Conservation (phyloP, 2,888 invertebrate species). For the Mimumesa dahlbomi region DNA sequence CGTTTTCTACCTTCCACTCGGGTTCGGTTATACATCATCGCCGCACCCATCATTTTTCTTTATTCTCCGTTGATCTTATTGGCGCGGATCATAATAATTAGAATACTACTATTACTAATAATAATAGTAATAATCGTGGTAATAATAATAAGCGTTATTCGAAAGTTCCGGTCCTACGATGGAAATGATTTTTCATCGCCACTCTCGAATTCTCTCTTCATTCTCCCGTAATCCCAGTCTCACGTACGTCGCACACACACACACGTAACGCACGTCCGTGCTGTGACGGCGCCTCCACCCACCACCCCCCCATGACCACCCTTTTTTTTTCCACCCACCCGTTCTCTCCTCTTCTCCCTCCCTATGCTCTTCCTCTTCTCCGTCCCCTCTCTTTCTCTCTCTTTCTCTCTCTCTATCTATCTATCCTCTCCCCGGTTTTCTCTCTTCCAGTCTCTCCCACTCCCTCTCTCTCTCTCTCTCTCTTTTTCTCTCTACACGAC, state of each 20-base stretch:
- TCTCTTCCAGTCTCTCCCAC: constrained; percentile 16
- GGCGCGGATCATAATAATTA: no score
- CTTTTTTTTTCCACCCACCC: constrained; percentile 1
- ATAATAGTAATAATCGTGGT: constrained; percentile 53
- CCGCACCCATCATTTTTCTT: no score
- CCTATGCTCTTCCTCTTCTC: constrained; percentile 19
- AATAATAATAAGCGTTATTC: constrained; percentile 52
- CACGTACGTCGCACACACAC: constrained; percentile 41
- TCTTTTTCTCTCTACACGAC: constrained; percentile 17
- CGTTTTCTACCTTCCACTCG: no score
- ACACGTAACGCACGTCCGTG: constrained; percentile 13
- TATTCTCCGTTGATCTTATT: no score
- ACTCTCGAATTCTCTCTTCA: constrained; percentile 68
- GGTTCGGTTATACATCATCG: no score
- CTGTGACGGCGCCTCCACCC: constrained; percentile 27
- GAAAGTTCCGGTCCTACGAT: constrained; percentile 44
- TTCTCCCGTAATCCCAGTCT: constrained; percentile 57
- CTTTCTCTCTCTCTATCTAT: constrained; percentile 13
- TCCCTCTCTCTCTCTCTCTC: constrained; percentile 13
- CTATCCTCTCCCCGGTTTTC: constrained; percentile 13
- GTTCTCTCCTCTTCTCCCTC: constrained; percentile 5
- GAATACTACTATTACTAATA: no score
- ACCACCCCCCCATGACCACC: constrained; percentile 3
- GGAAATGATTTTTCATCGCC: constrained; percentile 66
- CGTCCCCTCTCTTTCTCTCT: constrained; percentile 30